Evolutionary conservation across 2,888 invertebrate species (phyloP), one percentile per base, ranked within the genome.

Genomic region (Spodoptera littoralis): DNA sequence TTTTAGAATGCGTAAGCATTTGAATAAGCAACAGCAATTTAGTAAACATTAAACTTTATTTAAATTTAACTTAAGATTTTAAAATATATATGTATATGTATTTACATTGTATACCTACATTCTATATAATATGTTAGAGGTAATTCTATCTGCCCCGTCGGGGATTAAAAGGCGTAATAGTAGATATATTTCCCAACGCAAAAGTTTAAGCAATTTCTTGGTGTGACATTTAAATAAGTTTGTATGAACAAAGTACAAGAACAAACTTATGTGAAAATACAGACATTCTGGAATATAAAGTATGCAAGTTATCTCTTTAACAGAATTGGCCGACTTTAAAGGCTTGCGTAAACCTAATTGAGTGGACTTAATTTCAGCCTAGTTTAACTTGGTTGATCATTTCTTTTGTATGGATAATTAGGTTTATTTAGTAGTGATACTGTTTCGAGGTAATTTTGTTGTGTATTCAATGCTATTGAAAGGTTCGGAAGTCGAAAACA

Each of bases 311-410:
- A 79, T 80, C 75, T 80, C 76, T 76, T 75, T 72, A 80, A 80
- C 78, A 70, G 76, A 83, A 84, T 71, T 81, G 78, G 67, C 76
- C 72, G 77, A 77, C 74, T 75, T 81, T 73, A 78, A 81, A 77
- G 61, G 58, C 62, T 66, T 76, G 55, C 73, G 74, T 76, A 77
- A 75, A 81, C 72, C 76, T 84, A 84, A 85, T 85, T 81, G 77
- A 80, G 79, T 79, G 79, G 75, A 80, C 79, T 83, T 81, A 82
- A 85, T 84, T 80, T 81, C 70, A 60, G 52, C 64, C 70, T 79
- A 80, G 82, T 83, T 81, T 79, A 84, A 83, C 78, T 83, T 84
- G 80, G 76, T 80, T 78, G 73, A 76, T 69, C 68, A 70, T 79
- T 77, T 80, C 76, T 77, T 79, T 77, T 79, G 63, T 79, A 70